Evolutionary conservation across 2,113 vertebrate genomes (phyloP).

Genomic region (Uria aalge): DNA sequence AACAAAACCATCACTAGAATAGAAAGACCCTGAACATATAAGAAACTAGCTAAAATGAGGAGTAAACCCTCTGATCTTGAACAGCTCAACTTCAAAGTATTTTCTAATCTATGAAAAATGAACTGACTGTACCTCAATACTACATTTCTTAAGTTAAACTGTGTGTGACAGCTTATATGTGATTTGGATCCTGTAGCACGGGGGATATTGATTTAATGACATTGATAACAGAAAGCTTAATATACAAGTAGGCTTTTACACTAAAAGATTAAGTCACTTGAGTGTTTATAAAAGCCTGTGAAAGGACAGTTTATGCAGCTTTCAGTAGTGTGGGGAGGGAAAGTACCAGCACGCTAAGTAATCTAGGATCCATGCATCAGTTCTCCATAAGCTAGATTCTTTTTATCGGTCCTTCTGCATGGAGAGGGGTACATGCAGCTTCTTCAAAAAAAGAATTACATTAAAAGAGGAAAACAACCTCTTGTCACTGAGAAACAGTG

Average conservation of each 20-base stretch:
- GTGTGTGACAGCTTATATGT: constrained; percentile 6
- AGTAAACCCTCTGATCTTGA: constrained; percentile 30
- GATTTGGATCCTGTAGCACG: not conserved
- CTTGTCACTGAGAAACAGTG: not conserved
- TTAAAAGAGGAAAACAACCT: not conserved
- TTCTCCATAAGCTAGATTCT: not conserved
- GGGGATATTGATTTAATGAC: constrained; percentile 61
- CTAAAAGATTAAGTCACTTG: constrained; percentile 1
- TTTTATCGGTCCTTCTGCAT: not conserved
- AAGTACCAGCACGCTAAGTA: not conserved
- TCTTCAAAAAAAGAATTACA: not conserved
- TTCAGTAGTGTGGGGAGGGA: not conserved
- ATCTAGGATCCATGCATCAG: not conserved
- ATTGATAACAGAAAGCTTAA: constrained; percentile 31
- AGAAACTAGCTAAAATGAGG: not conserved
- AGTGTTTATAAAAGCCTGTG: constrained; percentile 3
- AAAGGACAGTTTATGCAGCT: not conserved
- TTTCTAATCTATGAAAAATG: not conserved
- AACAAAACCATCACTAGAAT: not conserved
- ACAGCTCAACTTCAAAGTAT: constrained; percentile 3
- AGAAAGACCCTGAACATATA: not conserved
- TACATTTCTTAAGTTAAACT: constrained; percentile 43
- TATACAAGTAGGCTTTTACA: not conserved
- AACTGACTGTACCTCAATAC: constrained; percentile 31
- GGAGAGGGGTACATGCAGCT: not conserved